Base-by-base conservation (phyloP, 2,888 invertebrate genomes). In the Anodontia alba region DNA sequence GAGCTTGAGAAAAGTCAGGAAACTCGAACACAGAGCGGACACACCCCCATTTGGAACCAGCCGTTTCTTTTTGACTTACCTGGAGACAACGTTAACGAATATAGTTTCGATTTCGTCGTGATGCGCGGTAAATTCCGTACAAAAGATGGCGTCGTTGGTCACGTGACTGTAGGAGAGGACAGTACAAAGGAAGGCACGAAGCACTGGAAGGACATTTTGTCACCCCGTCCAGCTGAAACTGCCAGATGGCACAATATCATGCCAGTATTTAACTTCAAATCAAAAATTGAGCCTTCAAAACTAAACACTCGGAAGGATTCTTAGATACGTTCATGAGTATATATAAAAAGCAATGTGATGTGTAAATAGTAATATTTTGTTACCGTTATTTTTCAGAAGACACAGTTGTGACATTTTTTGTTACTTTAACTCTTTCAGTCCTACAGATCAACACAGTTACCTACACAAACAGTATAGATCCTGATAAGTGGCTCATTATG, bases 11-110 rank as follows among this genome's bases (percentile, higher is more conserved):
- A 80, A 23, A 73, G 54, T 12, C 87, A 89, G 57, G 90, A 90
- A 76, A 91, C 91, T 0, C 77, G 81, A 33, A 66, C 85, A 10
- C 83, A 85, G 57, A 84, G 83, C 36, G 91, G 92, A 43, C 79
- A 86, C 29, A 86, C 77, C 33, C 91, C 92, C 0, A 86, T 90
- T 17, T 92, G 92, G 92, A 92, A 92, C 77, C 90, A 92, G 72
- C 90, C 91, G 26, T 92, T 92, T 76, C 82, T 92, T 20, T 92
- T 92, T 78, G 89, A 91, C 83, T 72, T 91, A 20, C 78, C 78
- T 26, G 80, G 80, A 71, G 74, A 81, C 38, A 68, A 62, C 15
- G 73, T 84, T 0, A 84, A 84, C 66, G 79, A 85, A 10, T 86
- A 88, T 76, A 83, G 84, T 57, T 67, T 92, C 29, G 91, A 92